A percentile compares a stretch with the other conserved stretches of the same genome.
phyloP scores from a whole-genome alignment of 2,797 vertebrate species.

The Melanotaenia parkinsoni region DNA sequence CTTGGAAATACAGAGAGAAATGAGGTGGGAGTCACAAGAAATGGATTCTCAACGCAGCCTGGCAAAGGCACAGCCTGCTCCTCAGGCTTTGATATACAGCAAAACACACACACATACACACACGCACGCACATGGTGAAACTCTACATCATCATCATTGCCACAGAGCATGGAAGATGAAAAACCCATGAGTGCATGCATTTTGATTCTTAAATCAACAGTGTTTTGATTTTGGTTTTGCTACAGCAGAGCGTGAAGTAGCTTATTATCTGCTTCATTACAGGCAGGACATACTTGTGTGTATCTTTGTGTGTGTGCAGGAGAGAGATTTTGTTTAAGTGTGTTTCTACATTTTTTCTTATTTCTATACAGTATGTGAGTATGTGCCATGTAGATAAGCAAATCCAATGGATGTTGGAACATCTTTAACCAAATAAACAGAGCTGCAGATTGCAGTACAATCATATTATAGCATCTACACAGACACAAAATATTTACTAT shows the following conservation, averaged over 20 bases:
- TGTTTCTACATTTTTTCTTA: neutral
- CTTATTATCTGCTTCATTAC: slow-evolving; percentile 83
- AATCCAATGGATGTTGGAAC: slow-evolving; percentile 33
- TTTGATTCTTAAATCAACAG: slow-evolving; percentile 81
- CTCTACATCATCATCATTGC: slow-evolving; percentile 73
- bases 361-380: neutral
- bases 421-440: slow-evolving; percentile 32
- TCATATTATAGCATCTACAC: slow-evolving; percentile 13
- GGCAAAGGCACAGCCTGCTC: slow-evolving; percentile 51
- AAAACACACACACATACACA: slow-evolving; percentile 42
- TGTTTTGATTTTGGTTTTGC: slow-evolving; percentile 82
- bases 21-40: slow-evolving; percentile 65
- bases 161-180: slow-evolving; percentile 74
- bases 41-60: slow-evolving; percentile 74
- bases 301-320: slow-evolving; percentile 23
- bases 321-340: slow-evolving; percentile 1
- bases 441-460: slow-evolving; percentile 27
- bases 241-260: slow-evolving; percentile 80
- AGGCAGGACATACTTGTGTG: slow-evolving; percentile 45
- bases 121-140: slow-evolving; percentile 24
- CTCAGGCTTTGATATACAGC: slow-evolving; percentile 64
- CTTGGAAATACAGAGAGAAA: slow-evolving; percentile 68
- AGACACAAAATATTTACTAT: neutral
- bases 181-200: slow-evolving; percentile 74
- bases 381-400: slow-evolving; percentile 44